phyloP scores from a whole-genome alignment of 2,888 invertebrate species.

The Hirudinaria manillensis region DNA sequence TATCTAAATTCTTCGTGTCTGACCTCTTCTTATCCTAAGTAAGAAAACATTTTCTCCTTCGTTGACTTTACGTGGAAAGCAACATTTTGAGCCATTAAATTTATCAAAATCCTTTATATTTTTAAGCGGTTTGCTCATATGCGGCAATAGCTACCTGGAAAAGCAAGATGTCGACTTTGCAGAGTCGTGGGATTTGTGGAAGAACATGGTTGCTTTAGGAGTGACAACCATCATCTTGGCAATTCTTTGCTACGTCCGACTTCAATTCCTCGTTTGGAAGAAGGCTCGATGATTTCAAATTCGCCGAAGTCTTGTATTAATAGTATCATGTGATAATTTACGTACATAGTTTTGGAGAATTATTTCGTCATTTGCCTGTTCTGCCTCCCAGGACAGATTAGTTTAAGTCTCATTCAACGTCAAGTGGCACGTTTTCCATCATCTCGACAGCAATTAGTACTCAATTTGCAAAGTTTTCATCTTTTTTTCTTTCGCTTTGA shows the following conservation, averaged over 20 bases:
- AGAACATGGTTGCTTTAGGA: conserved; percentile 46
- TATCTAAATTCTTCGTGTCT: no score
- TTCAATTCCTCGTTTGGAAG: neutral
- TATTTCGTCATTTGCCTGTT: neutral
- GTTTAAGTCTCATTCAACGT: neutral
- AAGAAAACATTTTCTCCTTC: neutral
- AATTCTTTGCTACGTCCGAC: neutral
- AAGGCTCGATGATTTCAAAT: neutral
- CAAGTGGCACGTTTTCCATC: no score
- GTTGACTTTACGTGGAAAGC: neutral
- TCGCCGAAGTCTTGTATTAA: neutral
- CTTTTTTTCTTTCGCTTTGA: no score
- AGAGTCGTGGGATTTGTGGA: conserved; percentile 50
- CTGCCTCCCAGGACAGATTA: neutral
- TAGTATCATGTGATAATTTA: no score
- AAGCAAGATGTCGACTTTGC: conserved; percentile 45
- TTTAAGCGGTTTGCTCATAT: neutral
- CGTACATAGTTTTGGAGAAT: neutral
- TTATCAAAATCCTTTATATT: neutral
- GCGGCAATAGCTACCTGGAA: conserved; percentile 45
- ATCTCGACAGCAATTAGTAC: no score
- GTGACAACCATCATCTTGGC: neutral
- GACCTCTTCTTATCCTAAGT: neutral
- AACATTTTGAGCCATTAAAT: neutral
- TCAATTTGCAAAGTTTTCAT: no score